phyloP scores from a whole-genome alignment of 2,113 vertebrate genomes.

The Pseudopodoces humilis region DNA sequence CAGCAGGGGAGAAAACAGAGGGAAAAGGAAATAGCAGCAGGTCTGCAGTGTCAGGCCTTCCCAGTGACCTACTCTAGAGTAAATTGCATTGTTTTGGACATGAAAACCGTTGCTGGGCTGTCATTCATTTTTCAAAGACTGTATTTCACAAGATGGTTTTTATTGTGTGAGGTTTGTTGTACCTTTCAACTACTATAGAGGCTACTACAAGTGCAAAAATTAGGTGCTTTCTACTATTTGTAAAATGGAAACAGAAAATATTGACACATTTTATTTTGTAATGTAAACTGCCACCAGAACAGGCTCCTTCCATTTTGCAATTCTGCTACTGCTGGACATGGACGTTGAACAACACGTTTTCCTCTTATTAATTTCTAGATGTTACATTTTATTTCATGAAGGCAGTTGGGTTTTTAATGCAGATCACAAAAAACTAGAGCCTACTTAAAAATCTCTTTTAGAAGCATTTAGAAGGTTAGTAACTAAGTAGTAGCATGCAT shows the following conservation, averaged over 20 bases:
- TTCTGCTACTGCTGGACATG: not conserved
- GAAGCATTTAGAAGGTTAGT: not conserved
- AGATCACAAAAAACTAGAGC: not conserved
- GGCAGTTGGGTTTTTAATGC: not conserved
- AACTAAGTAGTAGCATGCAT: not conserved
- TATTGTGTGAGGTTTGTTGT: not conserved
- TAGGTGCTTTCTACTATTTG: not conserved
- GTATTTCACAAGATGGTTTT: fast-evolving
- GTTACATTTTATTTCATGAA: not conserved
- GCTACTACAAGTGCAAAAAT: not conserved
- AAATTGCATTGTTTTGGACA: not conserved
- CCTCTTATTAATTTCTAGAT: not conserved
- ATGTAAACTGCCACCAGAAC: not conserved
- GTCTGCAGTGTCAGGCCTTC: not conserved
- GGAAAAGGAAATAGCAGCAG: not conserved
- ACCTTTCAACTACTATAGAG: not conserved
- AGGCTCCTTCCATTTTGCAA: not conserved
- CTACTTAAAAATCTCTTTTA: not conserved
- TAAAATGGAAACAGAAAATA: not conserved
- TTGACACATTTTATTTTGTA: not conserved
- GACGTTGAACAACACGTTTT: not conserved
- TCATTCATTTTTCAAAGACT: not conserved
- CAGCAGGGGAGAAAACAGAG: not conserved
- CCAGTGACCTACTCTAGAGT: not conserved
- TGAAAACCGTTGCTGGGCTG: not conserved